A percentile compares a stretch with the other conserved stretches of the same genome.
These are phyloP conservation scores for Gymnoscopelus microlampas DNA, from an alignment of 2,797 vertebrate species.

Conservation along the genomic window DNA sequence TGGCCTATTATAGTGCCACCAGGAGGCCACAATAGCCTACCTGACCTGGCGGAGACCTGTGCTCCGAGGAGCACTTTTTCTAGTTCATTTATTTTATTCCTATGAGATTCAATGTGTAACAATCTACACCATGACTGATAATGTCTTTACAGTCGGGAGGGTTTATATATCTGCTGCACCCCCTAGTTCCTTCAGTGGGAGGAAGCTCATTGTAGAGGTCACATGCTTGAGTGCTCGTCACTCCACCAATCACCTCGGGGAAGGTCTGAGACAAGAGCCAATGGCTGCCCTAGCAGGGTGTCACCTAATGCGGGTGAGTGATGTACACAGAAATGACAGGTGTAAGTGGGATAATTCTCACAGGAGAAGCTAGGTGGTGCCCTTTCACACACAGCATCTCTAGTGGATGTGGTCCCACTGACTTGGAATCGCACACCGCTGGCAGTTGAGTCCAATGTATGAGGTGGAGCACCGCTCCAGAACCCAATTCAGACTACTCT, in stretches of 20 bases:
- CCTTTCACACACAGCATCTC: neutral
- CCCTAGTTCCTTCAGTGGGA: too few relatives aligned
- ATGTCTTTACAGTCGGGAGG: too few relatives aligned
- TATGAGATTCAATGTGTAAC: too few relatives aligned
- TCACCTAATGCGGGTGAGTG: slow-evolving; percentile 87
- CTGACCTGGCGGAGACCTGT: too few relatives aligned
- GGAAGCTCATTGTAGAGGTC: slow-evolving; percentile 74
- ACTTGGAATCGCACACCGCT: slow-evolving; percentile 85
- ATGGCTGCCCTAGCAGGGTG: slow-evolving; percentile 80
- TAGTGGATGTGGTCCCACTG: slow-evolving; percentile 54
- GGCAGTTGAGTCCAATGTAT: slow-evolving; percentile 75
- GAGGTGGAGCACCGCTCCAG: slow-evolving; percentile 65
- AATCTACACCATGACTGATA: too few relatives aligned
- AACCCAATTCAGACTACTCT: slow-evolving; percentile 86
- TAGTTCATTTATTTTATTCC: too few relatives aligned
- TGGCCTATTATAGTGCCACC: too few relatives aligned
- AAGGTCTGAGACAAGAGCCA: slow-evolving; percentile 90
- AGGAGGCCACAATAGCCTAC: too few relatives aligned
- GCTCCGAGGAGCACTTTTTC: too few relatives aligned
- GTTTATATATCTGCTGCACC: too few relatives aligned
- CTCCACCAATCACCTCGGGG: slow-evolving; percentile 80
- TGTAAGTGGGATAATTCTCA: neutral
- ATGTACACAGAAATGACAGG: slow-evolving; percentile 81
- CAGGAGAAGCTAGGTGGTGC: slow-evolving; percentile 58
- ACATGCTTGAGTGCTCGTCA: slow-evolving; percentile 84